Evolutionary conservation across 2,113 vertebrate genomes (phyloP), one percentile per base, ranked within the genome.

Genomic region (Edolisoma coerulescens): DNA sequence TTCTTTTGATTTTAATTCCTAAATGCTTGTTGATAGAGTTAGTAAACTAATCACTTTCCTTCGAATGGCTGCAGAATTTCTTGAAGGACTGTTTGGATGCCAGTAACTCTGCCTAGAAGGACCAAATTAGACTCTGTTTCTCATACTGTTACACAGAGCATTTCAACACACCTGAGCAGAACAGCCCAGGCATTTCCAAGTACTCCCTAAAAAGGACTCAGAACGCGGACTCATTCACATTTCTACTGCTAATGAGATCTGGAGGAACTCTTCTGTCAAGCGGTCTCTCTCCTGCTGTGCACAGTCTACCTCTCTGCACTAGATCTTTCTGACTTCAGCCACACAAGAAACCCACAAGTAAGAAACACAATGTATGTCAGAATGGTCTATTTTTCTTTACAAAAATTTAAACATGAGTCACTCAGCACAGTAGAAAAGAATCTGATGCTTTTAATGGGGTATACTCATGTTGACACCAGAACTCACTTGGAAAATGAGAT

Each of bases 391-490:
- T 49, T 87, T 47, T 60, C 84, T 61, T 73, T 3, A 57, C 90
- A 84, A 79, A 79, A 47, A 56, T 3, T 33, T 41, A 64, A 78
- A 83, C 54, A 64, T 37, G 39, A 92, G 30, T 65, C 74, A 95
- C 35, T 69, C 33, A 57, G 23, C 54, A 65, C 27, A 77, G 52
- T 0, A 88, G 89, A 90, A 91, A 86, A 87, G n/a, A 85, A 73
- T 85, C 45, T 50, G 50, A 49, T 3, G 26, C 20, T 93, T 91
- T 75, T 57, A 79, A 85, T 61, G 82, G 41, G 47, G 33, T 27
- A 69, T 47, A 87, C 50, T 80, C 84, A 85, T 91, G 91, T 96
- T 93, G 91, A 96, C 70, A 91, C 70, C 33, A 91, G 45, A 79
- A 88, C 23, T 65, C 49, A 79, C 93, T 96, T 65, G 42, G 91